A percentile compares a stretch with the other conserved stretches of the same genome.
These are phyloP conservation scores for Vulpes vulpes DNA, from an alignment of 2,113 vertebrate genomes.

Conservation along the genomic window DNA sequence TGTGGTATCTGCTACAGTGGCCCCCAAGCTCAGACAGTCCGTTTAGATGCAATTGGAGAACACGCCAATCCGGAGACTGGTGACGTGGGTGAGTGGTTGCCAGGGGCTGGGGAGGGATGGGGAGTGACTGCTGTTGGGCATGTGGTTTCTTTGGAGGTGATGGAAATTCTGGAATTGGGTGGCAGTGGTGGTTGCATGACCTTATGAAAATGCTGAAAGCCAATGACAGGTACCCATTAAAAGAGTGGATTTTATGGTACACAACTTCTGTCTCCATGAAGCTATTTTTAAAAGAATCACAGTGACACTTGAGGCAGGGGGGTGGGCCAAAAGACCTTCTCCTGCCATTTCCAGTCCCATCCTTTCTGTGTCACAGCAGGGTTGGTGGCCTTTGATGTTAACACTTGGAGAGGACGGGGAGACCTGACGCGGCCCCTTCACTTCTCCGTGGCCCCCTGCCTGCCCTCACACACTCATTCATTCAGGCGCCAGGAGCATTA, in stretches of 20 bases:
- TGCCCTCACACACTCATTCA: not conserved
- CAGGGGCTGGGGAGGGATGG: not conserved
- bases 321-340: not conserved
- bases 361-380: not conserved
- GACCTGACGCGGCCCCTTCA: fast-evolving
- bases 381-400: not conserved
- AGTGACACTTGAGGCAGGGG: not conserved
- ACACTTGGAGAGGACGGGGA: not conserved
- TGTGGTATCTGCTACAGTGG: not conserved
- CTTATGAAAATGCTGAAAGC: not conserved
- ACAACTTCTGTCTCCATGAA: not conserved
- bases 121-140: not conserved
- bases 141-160: not conserved
- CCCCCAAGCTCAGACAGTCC: not conserved
- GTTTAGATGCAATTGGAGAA: not conserved
- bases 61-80: not conserved
- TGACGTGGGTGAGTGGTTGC: not conserved
- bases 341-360: not conserved
- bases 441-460: not conserved
- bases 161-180: not conserved
- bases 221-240: not conserved
- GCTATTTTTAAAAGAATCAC: not conserved
- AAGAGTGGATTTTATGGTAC: not conserved
- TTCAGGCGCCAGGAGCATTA: not conserved
- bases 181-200: not conserved